Base-by-base conservation (phyloP, 2,797 vertebrate species). In the Antennarius maculatus region DNA sequence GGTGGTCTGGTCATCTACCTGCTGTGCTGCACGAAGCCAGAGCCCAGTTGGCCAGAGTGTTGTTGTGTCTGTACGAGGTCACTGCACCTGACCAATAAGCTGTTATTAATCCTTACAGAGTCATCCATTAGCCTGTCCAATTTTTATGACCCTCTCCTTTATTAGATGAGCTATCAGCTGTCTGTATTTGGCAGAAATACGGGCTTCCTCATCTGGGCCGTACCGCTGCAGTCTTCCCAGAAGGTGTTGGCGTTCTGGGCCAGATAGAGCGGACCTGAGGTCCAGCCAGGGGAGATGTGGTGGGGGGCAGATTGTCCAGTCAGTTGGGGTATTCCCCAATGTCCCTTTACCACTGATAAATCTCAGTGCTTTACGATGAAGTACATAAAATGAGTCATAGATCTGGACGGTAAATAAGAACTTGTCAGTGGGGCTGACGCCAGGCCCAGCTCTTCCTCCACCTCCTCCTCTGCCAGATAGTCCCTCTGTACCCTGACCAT, bases 311-410 rank as follows among this genome's bases (percentile, higher is more conserved):
- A 91, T 84, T 89, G 91, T 88, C 82, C 85, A 77, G 82, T 93
- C 92, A 92, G 87, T 70, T 61, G 86, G 84, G 91, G 90, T 90
- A 91, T 90, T 90, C 88, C 92, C 92, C 83, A 79, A 88, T 52
- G 88, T 84, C 91, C 93, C 82, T 88, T 93, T 93, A 86, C 76
- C 80, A 79, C 68, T 84, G 48, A 93, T 94, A 94, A 93, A 94
- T 94, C 92, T 92, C 81, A 31, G 91, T 93, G 92, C 86, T 94
- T 94, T 94, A 94, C 91, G 91, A 94, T 93, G 89, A 93, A 91
- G 90, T 91, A 90, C 90, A 92, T 94, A 93, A 94, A 93, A 93
- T 89, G 91, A 94, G 87, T 92, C 92, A 93, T 93, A 91, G 92
- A 94, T 93, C 91, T 92, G 83, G 86, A 90, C 89, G 80, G 91